These are phyloP conservation scores for Schlechtendalia chinensis DNA, from an alignment of 1,140 invertebrate genomes.

Conservation along the genomic window DNA sequence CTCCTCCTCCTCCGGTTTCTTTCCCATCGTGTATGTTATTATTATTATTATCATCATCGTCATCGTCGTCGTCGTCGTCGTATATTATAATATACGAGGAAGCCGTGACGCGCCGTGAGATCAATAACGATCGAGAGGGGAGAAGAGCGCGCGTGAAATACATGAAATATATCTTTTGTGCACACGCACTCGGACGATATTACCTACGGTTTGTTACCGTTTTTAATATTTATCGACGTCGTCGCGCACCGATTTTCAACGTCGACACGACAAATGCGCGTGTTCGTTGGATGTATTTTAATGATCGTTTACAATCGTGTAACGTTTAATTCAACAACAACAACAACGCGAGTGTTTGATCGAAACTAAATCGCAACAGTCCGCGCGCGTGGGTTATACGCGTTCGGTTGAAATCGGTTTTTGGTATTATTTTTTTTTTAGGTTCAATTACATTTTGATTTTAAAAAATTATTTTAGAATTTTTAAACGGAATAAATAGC, in stretches of 20 bases:
- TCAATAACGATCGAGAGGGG: not conserved
- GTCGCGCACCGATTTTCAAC: too few relatives aligned
- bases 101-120: not conserved
- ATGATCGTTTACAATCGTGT: too few relatives aligned
- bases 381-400: too few relatives aligned
- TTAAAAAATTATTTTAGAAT: conserved; percentile 5
- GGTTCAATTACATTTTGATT: not conserved
- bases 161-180: not conserved
- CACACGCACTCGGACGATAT: not conserved
- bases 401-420: too few relatives aligned
- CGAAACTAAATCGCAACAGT: too few relatives aligned
- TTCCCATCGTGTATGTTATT: not conserved
- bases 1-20: not conserved
- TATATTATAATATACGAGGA: not conserved
- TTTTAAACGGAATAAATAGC: not conserved
- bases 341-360: too few relatives aligned
- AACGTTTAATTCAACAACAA: too few relatives aligned
- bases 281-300: not conserved
- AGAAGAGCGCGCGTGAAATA: not conserved
- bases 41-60: not conserved
- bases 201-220: not conserved
- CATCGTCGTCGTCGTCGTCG: too few relatives aligned
- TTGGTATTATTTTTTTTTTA: too few relatives aligned
- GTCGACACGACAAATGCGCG: too few relatives aligned
- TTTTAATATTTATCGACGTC: not conserved